phyloP scores from a whole-genome alignment of 2,888 invertebrate species.

The Ophion slaviceki region DNA sequence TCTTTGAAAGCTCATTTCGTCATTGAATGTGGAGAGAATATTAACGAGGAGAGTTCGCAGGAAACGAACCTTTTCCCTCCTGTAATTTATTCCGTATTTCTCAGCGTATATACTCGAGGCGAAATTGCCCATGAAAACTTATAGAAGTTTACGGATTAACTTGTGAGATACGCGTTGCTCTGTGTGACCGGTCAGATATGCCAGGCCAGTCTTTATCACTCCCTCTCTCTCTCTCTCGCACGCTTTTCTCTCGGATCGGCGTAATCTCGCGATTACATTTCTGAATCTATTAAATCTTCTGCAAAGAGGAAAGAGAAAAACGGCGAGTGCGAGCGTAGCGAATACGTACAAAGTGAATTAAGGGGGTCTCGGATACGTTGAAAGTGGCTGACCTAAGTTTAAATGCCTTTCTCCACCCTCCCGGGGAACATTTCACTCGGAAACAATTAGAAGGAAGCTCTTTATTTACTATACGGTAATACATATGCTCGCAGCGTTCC shows the following conservation, averaged over 20 bases:
- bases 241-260: conserved; percentile 30
- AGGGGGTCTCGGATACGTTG: conserved; percentile 37
- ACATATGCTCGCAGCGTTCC: neutral
- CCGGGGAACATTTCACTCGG: conserved; percentile 31
- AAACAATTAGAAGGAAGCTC: conserved; percentile 31
- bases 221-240: neutral
- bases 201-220: conserved; percentile 26
- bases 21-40: conserved; percentile 2
- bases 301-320: conserved; percentile 38
- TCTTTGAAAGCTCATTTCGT: neutral
- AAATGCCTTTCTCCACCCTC: conserved; percentile 43
- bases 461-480: conserved; percentile 34
- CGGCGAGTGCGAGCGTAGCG: conserved; percentile 18
- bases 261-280: conserved; percentile 67
- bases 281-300: conserved; percentile 64
- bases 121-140: conserved; percentile 63
- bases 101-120: conserved; percentile 49
- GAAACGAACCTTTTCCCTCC: conserved; percentile 46
- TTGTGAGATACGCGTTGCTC: conserved; percentile 58
- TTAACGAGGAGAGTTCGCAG: conserved; percentile 7
- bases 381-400: conserved; percentile 34
- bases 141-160: conserved; percentile 64
- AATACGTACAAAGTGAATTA: conserved; percentile 45
- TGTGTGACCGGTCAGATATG: conserved; percentile 53
- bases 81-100: conserved; percentile 58